Evolutionary conservation across 2,113 vertebrate species (phyloP).

Genomic region (Engystomops pustulosus): DNA sequence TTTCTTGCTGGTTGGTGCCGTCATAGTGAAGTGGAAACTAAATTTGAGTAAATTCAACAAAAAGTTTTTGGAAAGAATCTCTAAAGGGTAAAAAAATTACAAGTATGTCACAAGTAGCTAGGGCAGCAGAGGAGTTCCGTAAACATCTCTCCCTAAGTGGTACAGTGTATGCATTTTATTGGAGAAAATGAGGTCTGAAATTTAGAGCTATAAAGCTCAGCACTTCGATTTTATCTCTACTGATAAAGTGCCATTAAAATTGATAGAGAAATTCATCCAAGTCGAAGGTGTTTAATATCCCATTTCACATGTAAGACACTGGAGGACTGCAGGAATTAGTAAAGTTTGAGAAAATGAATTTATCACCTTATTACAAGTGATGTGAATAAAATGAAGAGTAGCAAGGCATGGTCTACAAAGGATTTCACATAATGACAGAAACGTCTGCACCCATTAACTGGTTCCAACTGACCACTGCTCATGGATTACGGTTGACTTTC

Average conservation of each 20-base stretch:
- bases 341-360: constrained; percentile 15
- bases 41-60: no score
- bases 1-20: no score
- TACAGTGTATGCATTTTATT: not conserved
- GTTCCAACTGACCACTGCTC: not conserved
- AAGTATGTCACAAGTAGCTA: not conserved
- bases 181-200: not conserved
- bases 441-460: not conserved
- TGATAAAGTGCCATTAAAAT: not conserved
- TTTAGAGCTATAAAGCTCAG: constrained; percentile 1
- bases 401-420: not conserved
- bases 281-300: constrained; percentile 12
- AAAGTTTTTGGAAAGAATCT: no score
- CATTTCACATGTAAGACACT: constrained; percentile 3
- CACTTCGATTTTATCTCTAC: not conserved
- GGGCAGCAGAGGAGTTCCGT: not conserved
- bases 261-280: constrained; percentile 10
- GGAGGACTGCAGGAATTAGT: not conserved
- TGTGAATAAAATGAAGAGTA: not conserved
- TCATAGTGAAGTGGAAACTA: no score
- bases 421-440: not conserved
- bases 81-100: not conserved
- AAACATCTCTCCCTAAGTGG: not conserved
- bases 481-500: not conserved
- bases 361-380: constrained; percentile 12